Percentiles rank a stretch among this genome's conserved stretches.
Conservation (phyloP, 2,113 vertebrate genomes). For the Tor tambroides region DNA sequence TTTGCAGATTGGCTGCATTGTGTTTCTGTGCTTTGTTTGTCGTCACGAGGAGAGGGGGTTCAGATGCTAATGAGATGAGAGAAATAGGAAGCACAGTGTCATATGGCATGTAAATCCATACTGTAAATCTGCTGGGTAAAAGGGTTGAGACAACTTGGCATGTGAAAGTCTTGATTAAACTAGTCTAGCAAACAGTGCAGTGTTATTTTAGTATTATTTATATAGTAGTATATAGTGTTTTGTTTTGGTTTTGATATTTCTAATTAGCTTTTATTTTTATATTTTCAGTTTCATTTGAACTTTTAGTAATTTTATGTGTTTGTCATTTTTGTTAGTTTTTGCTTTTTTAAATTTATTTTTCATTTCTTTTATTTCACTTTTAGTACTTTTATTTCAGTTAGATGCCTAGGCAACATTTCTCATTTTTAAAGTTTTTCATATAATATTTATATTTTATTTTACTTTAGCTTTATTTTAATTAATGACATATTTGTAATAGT, state of each 20-base stretch:
- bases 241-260: not conserved
- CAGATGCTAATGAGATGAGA: slow-evolving; percentile 33
- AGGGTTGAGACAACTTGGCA: not conserved
- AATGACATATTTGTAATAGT: too few species aligned
- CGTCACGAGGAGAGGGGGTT: not conserved
- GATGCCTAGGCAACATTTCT: too few species aligned
- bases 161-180: not conserved
- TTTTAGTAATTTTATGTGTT: too few species aligned
- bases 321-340: not conserved
- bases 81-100: slow-evolving; percentile 1
- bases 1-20: slow-evolving; percentile 10
- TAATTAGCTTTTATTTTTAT: not conserved
- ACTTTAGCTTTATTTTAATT: too few species aligned
- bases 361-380: too few species aligned
- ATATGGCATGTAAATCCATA: slow-evolving; percentile 3
- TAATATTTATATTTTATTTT: too few species aligned
- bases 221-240: not conserved
- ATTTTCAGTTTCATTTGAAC: not conserved
- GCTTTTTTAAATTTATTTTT: not conserved
- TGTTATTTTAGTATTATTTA: not conserved
- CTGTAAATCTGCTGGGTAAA: not conserved
- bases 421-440: too few species aligned
- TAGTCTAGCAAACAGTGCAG: not conserved
- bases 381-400: too few species aligned
- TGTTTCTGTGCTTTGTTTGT: slow-evolving; percentile 27